A percentile compares a stretch with the other conserved stretches of the same genome.
phyloP scores from a whole-genome alignment of 2,888 invertebrate species.

The Drymonia ruficornis region DNA sequence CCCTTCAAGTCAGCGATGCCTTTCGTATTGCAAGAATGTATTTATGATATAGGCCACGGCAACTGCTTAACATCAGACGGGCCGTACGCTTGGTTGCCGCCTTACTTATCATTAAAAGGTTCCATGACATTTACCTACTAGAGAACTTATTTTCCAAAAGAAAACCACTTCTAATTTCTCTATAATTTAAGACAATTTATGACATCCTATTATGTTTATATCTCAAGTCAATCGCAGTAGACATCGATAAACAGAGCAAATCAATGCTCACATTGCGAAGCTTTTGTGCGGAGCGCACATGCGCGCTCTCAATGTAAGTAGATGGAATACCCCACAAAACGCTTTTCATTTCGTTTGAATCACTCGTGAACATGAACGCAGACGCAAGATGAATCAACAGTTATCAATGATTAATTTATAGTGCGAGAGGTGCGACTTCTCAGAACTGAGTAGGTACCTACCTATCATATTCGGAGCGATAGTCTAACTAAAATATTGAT shows the following conservation, averaged over 20 bases:
- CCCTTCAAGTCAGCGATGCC: no score
- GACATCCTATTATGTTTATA: slow-evolving; percentile 14
- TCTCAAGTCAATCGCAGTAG: slow-evolving; percentile 53
- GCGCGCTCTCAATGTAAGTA: slow-evolving; percentile 64
- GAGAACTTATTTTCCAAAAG: no score
- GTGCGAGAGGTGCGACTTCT: slow-evolving; percentile 21
- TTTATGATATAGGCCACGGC: no score
- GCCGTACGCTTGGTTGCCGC: no score
- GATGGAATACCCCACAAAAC: slow-evolving; percentile 72
- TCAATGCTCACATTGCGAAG: slow-evolving; percentile 65
- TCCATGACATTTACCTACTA: no score
- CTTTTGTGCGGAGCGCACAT: slow-evolving; percentile 72
- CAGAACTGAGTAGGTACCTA: slow-evolving; percentile 7
- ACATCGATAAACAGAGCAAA: slow-evolving; percentile 69
- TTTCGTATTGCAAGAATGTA: no score
- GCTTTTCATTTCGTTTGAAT: slow-evolving; percentile 82
- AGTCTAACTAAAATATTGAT: no score
- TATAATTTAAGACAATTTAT: not conserved
- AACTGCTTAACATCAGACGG: no score
- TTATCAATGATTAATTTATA: slow-evolving; percentile 13
- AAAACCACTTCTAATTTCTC: no score
- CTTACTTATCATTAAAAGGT: no score
- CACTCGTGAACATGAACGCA: slow-evolving; percentile 59
- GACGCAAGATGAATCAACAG: slow-evolving; percentile 59
- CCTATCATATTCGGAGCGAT: no score